A percentile compares a stretch with the other conserved stretches of the same genome.
Conservation (phyloP, 2,113 vertebrate species). For the Vanacampus margaritifer region DNA sequence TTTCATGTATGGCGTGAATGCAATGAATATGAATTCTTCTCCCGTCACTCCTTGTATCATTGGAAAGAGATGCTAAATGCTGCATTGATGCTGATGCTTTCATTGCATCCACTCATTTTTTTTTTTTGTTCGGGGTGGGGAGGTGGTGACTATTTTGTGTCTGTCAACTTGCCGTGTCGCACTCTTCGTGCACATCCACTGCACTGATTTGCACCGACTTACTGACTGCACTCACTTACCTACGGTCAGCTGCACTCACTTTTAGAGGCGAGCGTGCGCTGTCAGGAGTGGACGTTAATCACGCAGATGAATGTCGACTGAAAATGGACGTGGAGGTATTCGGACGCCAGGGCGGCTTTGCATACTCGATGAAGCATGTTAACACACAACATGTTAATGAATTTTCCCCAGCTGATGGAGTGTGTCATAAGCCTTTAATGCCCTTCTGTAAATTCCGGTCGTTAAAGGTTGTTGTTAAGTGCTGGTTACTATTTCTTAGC, state of each 20-base stretch:
- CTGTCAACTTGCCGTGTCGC: conserved; percentile 31
- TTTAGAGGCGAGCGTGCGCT: conserved; percentile 16
- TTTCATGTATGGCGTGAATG: background rate
- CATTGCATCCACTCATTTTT: background rate
- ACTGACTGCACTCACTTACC: conserved; percentile 38
- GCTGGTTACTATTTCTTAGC: conserved; percentile 6
- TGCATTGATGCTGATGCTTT: background rate
- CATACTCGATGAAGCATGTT: background rate
- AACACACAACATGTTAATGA: conserved; percentile 16
- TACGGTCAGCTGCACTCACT: conserved; percentile 33
- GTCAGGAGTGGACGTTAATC: conserved; percentile 14
- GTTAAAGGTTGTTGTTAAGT: conserved; percentile 34
- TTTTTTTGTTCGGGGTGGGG: conserved; percentile 4
- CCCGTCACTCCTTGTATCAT: background rate
- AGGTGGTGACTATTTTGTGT: conserved; percentile 24
- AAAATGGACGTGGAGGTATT: background rate
- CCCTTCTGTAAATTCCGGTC: conserved; percentile 36
- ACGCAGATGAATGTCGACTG: conserved; percentile 14
- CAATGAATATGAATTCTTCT: background rate
- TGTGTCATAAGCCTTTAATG: conserved; percentile 20
- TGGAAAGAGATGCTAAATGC: background rate
- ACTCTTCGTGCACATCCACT: background rate
- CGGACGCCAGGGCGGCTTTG: background rate
- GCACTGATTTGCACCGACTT: conserved; percentile 41
- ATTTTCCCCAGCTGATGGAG: background rate